Base-by-base conservation (phyloP, 2,113 vertebrate genomes). In the Oreochromis aureus region DNA sequence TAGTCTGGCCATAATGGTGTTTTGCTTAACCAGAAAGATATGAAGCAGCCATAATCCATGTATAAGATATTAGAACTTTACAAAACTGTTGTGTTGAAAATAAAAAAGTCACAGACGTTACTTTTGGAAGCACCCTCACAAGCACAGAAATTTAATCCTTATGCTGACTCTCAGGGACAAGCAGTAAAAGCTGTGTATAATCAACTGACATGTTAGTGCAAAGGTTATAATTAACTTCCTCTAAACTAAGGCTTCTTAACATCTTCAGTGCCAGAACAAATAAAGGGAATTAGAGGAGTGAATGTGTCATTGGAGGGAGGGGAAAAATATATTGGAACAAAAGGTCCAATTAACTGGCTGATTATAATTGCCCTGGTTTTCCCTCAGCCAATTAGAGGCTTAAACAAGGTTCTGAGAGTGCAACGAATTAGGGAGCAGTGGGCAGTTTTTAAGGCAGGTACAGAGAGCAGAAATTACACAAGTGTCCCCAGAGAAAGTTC, bases 281-380 rank as follows among this genome's bases (percentile, higher is more conserved):
- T 73, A 56, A 58, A 58, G 81, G 51, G 84, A 87, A 82, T 89
- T 83, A 85, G 51, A 16, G 15, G 71, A 82, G 79, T 53, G 44
- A 19, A 66, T 86, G 61, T 56, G 76, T 54, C 34, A 59, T 78
- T 73, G 83, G 56, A 88, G 61, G 18, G 39, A 55, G 18, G 11
- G n/a, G 16, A 63, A 81, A 90, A 90, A 73, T 82, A 84, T 44
- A 76, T 24, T 82, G 39, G 91, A 94, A 94, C 91, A 95, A 94
- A 94, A 95, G 94, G 89, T 93, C 90, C 93, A 95, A 90, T 94
- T 96, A 96, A 96, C 90, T 88, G 92, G 87, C 89, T 89, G 89
- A 94, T 93, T 94, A 94, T 92, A 93, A 95, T 94, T 95, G 91
- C 90, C 90, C 91, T 95, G 85, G 73, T 86, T 94, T 91, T 84